phyloP scores from a whole-genome alignment of 2,113 vertebrate species.

The Pampusana beccarii region DNA sequence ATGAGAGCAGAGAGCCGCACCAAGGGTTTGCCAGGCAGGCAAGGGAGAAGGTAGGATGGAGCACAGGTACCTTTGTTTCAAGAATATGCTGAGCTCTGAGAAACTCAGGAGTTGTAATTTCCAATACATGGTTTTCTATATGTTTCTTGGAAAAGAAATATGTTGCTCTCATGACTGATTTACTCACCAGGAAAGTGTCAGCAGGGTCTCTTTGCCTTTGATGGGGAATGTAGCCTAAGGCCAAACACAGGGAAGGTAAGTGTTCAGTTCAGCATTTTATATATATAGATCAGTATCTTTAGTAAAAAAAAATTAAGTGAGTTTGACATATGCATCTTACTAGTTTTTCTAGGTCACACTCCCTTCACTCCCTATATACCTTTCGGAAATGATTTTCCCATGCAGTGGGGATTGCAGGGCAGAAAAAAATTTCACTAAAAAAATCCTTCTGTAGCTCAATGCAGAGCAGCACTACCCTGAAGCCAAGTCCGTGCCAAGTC shows the following conservation, averaged over 20 bases:
- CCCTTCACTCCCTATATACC: slow-evolving; percentile 54
- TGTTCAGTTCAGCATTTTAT: slow-evolving; percentile 44
- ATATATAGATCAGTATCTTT: slow-evolving; percentile 53
- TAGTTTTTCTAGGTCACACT: slow-evolving; percentile 63
- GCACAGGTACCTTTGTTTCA: neutral
- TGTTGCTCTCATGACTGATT: slow-evolving; percentile 32
- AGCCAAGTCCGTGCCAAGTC: slow-evolving; percentile 46
- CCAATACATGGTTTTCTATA: neutral
- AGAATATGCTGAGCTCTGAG: slow-evolving; percentile 8
- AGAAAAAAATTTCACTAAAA: slow-evolving; percentile 4
- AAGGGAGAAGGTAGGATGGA: neutral
- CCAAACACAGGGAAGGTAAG: slow-evolving; percentile 28
- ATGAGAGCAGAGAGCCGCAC: neutral
- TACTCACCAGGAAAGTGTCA: slow-evolving; percentile 33
- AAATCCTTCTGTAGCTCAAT: slow-evolving; percentile 21
- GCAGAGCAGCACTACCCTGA: slow-evolving; percentile 22
- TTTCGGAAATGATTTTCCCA: slow-evolving; percentile 50
- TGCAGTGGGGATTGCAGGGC: slow-evolving; percentile 2
- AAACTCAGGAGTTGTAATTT: slow-evolving; percentile 21
- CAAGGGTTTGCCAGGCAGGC: neutral
- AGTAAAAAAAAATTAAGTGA: slow-evolving; percentile 48
- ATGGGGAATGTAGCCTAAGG: slow-evolving; percentile 25
- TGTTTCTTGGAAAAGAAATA: slow-evolving; percentile 17
- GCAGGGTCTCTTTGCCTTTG: slow-evolving; percentile 36
- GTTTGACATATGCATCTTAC: slow-evolving; percentile 60